Base-by-base conservation (phyloP, 2,888 invertebrate genomes). In the Pristionchus exspectatus region DNA sequence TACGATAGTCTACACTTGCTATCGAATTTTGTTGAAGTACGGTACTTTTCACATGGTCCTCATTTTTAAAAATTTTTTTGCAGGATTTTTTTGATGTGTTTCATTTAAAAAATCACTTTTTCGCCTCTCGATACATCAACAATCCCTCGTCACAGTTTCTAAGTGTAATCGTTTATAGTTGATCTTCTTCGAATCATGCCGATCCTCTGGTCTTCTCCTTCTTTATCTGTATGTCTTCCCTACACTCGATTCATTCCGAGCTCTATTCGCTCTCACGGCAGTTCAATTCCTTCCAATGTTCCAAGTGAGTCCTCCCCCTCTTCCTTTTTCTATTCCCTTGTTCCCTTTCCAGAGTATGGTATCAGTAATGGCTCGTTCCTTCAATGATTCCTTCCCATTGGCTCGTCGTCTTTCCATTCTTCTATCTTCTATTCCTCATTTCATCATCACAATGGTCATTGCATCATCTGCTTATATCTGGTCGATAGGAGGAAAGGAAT, bases 181-280 rank as follows among this genome's bases (percentile, higher is more conserved):
- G 77, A 77, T 92, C 56, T 50, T 92, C 74, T 77, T 91, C 27
- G 92, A 92, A 87, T 50, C 90, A 5, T 90, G 72, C 74, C 90
- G 92, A 30, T 90, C 92, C 12, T 63, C 91, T 44, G 92, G 93
- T 27, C 90, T 92, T 59, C 90, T 90, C 63, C 59, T 92, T 12
- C 89, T 92, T 24, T 90, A 90, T 66, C 84, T 93, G 87, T 88
- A 72, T 30, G 91, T 92, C 2, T 93, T 92, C 54, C 92, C 92
- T 18, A 56, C 89, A 63, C 87, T 92, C 56, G 92, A 92, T 63
- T 69, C 88, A 59, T 92, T 54, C 89, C 90, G 54, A 81, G 91
- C 83, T 90, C 90, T 87, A 56, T 90, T 54, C 87, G 91, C 33
- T 84, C 92, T 38, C n/a, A 77, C 66, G 63, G 90, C 87, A n/a